These are phyloP conservation scores for Gymnocheta viridis DNA, from an alignment of 2,888 invertebrate species.

Conservation along the genomic window DNA sequence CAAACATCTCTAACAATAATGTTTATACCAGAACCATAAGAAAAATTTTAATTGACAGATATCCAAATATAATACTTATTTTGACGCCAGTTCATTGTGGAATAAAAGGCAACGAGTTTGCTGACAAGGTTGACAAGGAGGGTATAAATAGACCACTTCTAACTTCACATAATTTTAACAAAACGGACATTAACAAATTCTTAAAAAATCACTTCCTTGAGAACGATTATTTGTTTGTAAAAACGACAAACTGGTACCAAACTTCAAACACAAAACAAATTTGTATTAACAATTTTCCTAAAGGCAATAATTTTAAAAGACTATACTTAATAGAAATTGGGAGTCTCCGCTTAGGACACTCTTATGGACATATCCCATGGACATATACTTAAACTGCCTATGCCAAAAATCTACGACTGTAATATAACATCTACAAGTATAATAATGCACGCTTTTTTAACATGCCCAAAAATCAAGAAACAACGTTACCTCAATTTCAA, in stretches of 20 bases:
- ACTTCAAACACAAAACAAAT: neutral
- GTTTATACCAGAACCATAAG: neutral
- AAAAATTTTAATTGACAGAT: conserved; percentile 1
- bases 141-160: neutral
- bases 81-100: conserved; percentile 5
- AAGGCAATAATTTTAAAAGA: neutral
- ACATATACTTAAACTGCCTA: neutral
- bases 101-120: conserved; percentile 7
- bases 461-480: too few species aligned
- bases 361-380: neutral
- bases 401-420: neutral
- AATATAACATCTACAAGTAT: neutral
- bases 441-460: neutral
- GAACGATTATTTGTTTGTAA: neutral
- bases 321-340: neutral
- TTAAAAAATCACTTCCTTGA: neutral
- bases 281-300: neutral
- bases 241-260: neutral
- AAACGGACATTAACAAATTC: neutral
- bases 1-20: neutral
- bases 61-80: neutral
- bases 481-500: neutral
- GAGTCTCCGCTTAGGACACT: conserved; percentile 4
- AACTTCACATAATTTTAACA: neutral
- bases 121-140: neutral